Base-by-base conservation (phyloP, 2,113 vertebrate species). In the Onychorhynchus coronatus region DNA sequence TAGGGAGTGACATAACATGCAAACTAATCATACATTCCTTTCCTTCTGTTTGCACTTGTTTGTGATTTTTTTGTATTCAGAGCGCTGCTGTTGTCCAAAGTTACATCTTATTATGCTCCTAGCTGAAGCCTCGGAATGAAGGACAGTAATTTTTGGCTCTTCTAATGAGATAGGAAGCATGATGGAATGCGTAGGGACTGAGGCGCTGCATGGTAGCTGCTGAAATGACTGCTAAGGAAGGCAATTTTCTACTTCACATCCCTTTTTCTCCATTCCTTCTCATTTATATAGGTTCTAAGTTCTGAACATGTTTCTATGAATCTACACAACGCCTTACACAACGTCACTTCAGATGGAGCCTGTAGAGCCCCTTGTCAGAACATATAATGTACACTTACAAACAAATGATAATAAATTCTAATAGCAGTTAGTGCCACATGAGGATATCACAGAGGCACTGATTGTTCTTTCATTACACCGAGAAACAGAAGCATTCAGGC, bases 401-500 rank as follows among this genome's bases (percentile, higher is more conserved):
- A 86, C 68, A 93, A 94, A 95, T 42, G 53, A 89, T 33, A 82
- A 82, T 89, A 94, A 96, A 93, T 95, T 87, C 65, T 82, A 93
- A 87, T 66, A 87, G 81, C 85, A 93, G 80, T 94, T 93, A 85
- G 58, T 85, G 73, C 72, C 2, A 2, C 90, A 74, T 78, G 85
- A 92, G 80, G 4, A 10, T 95, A 91, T 81, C 90, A 75, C 82
- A 93, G 83, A 92, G 56, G 50, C 83, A 89, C 87, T 94, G 95
- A 91, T 89, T 90, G 79, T 93, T 94, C 85, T 81, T 95, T 94
- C 85, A 75, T 86, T 97, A 92, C 89, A 74, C 74, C 44, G 79
- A 55, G 82, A 95, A 95, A 94, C 74, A 91, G 87, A 97, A 96
- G 80, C 67, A 91, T 94, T 89, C 88, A 94, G 61, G 63, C 84